A percentile compares a stretch with the other conserved stretches of the same genome.
phyloP scores from a whole-genome alignment of 1,140 invertebrate species.

The Prorops nasuta region DNA sequence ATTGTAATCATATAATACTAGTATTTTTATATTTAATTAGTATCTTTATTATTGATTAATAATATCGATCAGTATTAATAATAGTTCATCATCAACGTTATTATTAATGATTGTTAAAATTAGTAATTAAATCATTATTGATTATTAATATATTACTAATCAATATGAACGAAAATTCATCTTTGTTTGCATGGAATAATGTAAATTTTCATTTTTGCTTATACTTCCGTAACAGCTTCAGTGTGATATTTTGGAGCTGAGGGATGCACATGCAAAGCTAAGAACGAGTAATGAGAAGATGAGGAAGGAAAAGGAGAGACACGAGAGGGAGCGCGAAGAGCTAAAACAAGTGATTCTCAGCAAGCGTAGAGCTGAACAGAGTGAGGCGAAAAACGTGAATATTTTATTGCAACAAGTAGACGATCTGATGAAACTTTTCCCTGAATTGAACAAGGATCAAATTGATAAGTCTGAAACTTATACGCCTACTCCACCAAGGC shows the following conservation, averaged over 20 bases:
- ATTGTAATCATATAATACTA: not conserved
- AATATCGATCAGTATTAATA: too few relatives aligned
- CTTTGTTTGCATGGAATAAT: slow-evolving; percentile 41
- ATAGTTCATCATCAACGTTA: too few relatives aligned
- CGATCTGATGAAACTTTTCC: slow-evolving; percentile 70
- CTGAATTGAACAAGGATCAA: slow-evolving; percentile 58
- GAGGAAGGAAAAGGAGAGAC: slow-evolving; percentile 79
- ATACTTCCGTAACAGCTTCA: too few relatives aligned
- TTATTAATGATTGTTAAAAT: too few relatives aligned
- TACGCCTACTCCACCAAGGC: slow-evolving; percentile 61
- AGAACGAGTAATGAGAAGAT: slow-evolving; percentile 90
- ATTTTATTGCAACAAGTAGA: slow-evolving; percentile 76
- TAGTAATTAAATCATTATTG: too few relatives aligned
- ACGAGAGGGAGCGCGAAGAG: slow-evolving; percentile 79
- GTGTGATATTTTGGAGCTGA: slow-evolving; percentile 81
- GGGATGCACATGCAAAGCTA: slow-evolving; percentile 88
- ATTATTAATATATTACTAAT: slow-evolving; percentile 6
- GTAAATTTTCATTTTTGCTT: not conserved
- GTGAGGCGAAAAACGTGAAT: slow-evolving; percentile 67
- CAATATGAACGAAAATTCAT: slow-evolving; percentile 15
- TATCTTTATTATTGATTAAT: slow-evolving; percentile 1
- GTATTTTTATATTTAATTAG: slow-evolving; percentile 6
- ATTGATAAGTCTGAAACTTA: slow-evolving; percentile 38
- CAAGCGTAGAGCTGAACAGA: slow-evolving; percentile 59
- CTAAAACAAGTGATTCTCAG: slow-evolving; percentile 56